Percentiles rank a stretch among this genome's conserved stretches.
These are phyloP conservation scores for Leucoma salicis DNA, from an alignment of 2,888 invertebrate species.

Conservation along the genomic window DNA sequence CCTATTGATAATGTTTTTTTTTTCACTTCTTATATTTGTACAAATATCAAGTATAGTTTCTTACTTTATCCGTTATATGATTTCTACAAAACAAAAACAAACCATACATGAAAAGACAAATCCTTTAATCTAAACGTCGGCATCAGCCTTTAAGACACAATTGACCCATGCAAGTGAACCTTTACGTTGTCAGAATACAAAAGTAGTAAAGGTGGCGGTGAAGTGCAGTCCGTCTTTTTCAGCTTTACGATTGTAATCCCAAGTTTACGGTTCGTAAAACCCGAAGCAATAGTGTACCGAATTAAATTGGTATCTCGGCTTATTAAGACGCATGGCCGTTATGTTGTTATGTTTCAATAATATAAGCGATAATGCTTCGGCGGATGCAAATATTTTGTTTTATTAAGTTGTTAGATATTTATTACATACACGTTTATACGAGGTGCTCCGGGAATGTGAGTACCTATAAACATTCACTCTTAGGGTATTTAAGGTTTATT, in stretches of 20 bases:
- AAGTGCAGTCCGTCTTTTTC: conserved; percentile 56
- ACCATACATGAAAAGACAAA: neutral
- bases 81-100: neutral
- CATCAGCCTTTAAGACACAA: conserved; percentile 36
- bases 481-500: too few species aligned
- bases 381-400: neutral
- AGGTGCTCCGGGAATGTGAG: too few species aligned
- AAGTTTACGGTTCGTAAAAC: conserved; percentile 62
- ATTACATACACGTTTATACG: neutral
- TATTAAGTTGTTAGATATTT: neutral
- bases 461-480: too few species aligned
- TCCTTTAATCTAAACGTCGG: neutral
- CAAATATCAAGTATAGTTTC: too few species aligned
- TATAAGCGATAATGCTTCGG: conserved; percentile 2
- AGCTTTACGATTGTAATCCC: conserved; percentile 68
- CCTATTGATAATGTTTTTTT: too few species aligned
- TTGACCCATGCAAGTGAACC: conserved; percentile 48
- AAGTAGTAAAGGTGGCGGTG: conserved; percentile 27
- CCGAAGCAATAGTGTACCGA: conserved; percentile 46
- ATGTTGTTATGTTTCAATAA: conserved; percentile 27
- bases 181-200: conserved; percentile 55
- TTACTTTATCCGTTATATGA: too few species aligned
- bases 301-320: conserved; percentile 50
- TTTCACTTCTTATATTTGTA: too few species aligned
- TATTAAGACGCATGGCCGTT: conserved; percentile 38